These are phyloP conservation scores for Troilus luridus DNA, from an alignment of 2,888 invertebrate species.

Conservation along the genomic window DNA sequence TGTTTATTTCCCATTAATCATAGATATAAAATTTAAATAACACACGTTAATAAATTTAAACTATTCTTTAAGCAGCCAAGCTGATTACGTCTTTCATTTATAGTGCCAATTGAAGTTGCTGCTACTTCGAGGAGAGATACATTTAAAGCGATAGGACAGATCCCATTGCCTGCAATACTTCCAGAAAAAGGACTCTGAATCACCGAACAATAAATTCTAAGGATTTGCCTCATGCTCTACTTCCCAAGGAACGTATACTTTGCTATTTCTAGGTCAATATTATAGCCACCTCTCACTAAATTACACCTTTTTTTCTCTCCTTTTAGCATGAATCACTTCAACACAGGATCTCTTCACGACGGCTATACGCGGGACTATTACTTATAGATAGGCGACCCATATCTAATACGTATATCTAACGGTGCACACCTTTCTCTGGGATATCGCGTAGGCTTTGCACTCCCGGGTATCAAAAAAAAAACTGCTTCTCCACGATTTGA, in stretches of 20 bases:
- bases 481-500: conserved; percentile 24
- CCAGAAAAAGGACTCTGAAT: not conserved
- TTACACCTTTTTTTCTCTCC: conserved; percentile 11
- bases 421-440: not conserved
- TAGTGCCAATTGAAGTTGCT: no score
- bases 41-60: no score
- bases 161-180: no score
- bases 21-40: no score
- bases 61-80: no score
- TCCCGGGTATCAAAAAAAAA: not conserved
- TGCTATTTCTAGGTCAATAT: not conserved
- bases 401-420: conserved; percentile 9
- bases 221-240: conserved; percentile 5
- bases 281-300: conserved; percentile 40
- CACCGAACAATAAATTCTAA: not conserved
- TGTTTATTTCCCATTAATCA: no score
- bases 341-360: conserved; percentile 16
- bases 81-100: no score
- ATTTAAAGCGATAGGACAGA: no score
- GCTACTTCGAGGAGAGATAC: no score
- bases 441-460: conserved; percentile 6
- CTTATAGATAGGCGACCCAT: not conserved
- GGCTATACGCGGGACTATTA: not conserved
- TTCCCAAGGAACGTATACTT: conserved; percentile 1
- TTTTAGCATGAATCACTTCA: not conserved